phyloP scores from a whole-genome alignment of 2,888 invertebrate species.

The Eilema depressum region DNA sequence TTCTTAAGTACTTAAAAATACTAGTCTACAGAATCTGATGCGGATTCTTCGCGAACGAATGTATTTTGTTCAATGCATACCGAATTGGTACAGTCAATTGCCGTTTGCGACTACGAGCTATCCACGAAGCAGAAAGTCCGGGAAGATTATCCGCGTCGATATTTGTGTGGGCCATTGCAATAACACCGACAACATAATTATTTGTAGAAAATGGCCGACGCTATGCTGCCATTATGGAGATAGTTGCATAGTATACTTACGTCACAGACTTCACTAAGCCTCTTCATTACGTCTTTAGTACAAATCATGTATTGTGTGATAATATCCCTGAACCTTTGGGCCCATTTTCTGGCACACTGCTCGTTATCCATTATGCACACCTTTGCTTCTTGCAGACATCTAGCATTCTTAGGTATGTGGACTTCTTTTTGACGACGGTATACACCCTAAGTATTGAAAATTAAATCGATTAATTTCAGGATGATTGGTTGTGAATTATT shows the following conservation, averaged over 20 bases:
- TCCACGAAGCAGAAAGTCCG: background rate
- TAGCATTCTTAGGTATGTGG: constrained; percentile 72
- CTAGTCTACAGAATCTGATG: background rate
- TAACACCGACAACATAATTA: too few relatives aligned
- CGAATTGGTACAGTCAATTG: background rate
- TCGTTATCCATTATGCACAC: constrained; percentile 83
- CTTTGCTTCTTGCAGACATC: constrained; percentile 78
- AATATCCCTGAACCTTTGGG: constrained; percentile 73
- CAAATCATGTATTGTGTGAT: constrained; percentile 83
- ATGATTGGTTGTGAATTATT: background rate
- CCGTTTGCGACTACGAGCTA: background rate
- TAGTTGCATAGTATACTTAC: constrained; percentile 59
- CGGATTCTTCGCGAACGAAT: too few relatives aligned
- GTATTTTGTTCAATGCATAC: too few relatives aligned
- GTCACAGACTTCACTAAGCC: constrained; percentile 78
- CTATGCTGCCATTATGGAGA: too few relatives aligned
- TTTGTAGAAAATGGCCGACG: too few relatives aligned
- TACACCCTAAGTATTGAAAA: constrained; percentile 66
- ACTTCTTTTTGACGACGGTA: constrained; percentile 68
- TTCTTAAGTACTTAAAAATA: background rate
- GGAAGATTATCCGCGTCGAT: background rate
- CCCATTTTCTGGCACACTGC: constrained; percentile 81
- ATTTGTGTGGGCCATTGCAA: too few relatives aligned
- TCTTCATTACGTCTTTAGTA: constrained; percentile 80
- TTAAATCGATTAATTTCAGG: background rate